Conservation (phyloP, 2,797 vertebrate genomes). For the Sparus aurata region DNA sequence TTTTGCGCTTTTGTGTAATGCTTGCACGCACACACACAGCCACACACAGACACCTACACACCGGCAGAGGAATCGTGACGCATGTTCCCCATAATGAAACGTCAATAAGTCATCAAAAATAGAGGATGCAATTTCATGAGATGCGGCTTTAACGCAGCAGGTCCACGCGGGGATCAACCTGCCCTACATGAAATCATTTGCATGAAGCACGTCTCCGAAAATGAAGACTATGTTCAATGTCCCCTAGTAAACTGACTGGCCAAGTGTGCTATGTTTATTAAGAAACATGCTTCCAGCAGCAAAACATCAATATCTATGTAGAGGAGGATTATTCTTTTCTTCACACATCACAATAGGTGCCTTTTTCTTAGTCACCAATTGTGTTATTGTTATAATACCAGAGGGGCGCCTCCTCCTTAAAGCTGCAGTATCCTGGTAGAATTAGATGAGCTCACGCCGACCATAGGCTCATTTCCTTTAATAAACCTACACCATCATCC, state of each 20-base stretch:
- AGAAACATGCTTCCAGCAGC: constrained; percentile 20
- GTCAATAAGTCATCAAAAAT: constrained; percentile 73
- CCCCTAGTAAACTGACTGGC: constrained; percentile 5
- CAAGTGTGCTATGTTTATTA: constrained; percentile 43
- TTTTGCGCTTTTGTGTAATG: background rate
- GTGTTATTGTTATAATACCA: constrained; percentile 45
- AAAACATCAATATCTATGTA: constrained; percentile 7
- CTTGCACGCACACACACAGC: constrained; percentile 6
- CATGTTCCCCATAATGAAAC: constrained; percentile 74
- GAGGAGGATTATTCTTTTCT: background rate
- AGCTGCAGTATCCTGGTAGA: constrained; percentile 48
- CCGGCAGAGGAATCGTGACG: constrained; percentile 7
- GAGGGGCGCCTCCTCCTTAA: constrained; percentile 48
- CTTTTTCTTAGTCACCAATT: constrained; percentile 1
- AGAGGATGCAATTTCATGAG: constrained; percentile 63
- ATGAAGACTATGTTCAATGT: constrained; percentile 12
- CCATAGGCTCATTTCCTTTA: constrained; percentile 73
- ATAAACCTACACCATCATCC: constrained; percentile 79
- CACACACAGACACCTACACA: constrained; percentile 7
- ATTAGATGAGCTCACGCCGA: constrained; percentile 60
- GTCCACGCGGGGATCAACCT: background rate
- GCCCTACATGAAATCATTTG: constrained; percentile 32
- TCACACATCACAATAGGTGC: constrained; percentile 11
- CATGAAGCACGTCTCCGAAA: constrained; percentile 19
- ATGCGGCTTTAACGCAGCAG: constrained; percentile 41